Evolutionary conservation across 2,113 vertebrate genomes (phyloP).

Genomic region (Irena cyanogastra): DNA sequence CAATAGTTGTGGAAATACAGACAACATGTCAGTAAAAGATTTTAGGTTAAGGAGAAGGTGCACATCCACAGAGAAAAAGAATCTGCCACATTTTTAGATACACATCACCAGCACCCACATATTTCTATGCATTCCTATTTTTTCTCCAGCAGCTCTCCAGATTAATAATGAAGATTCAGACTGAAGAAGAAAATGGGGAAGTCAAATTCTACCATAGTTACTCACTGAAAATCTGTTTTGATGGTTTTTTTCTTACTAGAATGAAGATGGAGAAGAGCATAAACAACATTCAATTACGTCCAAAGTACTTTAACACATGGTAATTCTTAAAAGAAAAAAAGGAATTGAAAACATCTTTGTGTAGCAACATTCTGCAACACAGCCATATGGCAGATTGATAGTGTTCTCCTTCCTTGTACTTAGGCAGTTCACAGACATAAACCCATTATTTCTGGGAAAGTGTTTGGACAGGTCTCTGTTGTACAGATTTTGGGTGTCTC

Average conservation of each 20-base stretch:
- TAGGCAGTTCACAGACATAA: neutral
- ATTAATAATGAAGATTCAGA: neutral
- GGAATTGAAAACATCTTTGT: neutral
- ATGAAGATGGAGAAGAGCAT: neutral
- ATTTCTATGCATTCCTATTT: neutral
- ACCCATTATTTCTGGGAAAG: neutral
- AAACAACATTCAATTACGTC: neutral
- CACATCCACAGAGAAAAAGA: neutral
- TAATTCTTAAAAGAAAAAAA: conserved; percentile 1
- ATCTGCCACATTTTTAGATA: neutral
- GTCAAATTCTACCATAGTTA: neutral
- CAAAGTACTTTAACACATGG: neutral
- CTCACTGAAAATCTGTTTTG: neutral
- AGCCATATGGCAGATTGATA: neutral
- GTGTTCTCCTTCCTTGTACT: neutral
- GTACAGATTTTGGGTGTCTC: neutral
- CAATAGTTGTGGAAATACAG: neutral
- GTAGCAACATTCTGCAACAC: neutral
- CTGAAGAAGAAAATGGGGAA: neutral
- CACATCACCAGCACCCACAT: neutral
- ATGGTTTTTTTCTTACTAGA: neutral
- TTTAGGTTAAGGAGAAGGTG: neutral
- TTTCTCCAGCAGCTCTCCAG: neutral
- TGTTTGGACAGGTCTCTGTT: neutral
- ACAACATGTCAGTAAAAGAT: neutral